Conservation (phyloP, 1,140 invertebrate species). For the Pogonognathellus flavescens region DNA sequence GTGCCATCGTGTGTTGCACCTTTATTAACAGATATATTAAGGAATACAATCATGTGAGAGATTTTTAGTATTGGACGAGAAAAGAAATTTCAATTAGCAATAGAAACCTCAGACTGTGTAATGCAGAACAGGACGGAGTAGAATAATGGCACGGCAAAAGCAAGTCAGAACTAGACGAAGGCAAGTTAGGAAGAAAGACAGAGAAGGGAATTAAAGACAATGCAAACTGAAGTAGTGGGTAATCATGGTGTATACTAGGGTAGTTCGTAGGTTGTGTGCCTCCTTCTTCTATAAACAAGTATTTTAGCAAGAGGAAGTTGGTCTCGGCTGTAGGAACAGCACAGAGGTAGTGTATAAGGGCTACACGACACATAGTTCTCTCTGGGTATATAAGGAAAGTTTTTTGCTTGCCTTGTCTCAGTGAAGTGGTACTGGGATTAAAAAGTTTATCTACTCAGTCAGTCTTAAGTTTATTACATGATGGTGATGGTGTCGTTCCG, state of each 20-base stretch:
- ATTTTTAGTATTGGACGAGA: constrained; percentile 26
- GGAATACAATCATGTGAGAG: neutral
- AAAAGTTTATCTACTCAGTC: constrained; percentile 53
- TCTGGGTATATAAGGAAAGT: constrained; percentile 29
- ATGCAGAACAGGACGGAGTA: neutral
- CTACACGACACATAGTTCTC: constrained; percentile 4
- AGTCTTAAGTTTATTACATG: constrained; percentile 50
- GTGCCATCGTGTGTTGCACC: too few relatives aligned
- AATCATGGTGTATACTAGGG: neutral
- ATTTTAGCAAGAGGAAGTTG: too few relatives aligned
- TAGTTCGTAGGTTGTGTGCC: neutral
- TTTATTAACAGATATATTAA: too few relatives aligned
- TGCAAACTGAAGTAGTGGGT: neutral
- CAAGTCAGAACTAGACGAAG: neutral
- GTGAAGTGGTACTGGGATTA: constrained; percentile 47
- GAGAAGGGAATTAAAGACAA: constrained; percentile 22
- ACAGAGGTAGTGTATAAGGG: neutral
- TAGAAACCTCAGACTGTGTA: neutral
- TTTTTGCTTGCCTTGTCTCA: constrained; percentile 34
- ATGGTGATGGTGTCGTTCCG: constrained; percentile 53
- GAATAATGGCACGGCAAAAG: neutral
- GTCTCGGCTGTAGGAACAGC: neutral
- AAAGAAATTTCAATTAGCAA: constrained; percentile 33
- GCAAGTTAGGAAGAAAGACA: constrained; percentile 22
- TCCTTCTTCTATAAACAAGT: too few relatives aligned